phyloP scores from a whole-genome alignment of 2,113 vertebrate species.

The Petroica traversi region DNA sequence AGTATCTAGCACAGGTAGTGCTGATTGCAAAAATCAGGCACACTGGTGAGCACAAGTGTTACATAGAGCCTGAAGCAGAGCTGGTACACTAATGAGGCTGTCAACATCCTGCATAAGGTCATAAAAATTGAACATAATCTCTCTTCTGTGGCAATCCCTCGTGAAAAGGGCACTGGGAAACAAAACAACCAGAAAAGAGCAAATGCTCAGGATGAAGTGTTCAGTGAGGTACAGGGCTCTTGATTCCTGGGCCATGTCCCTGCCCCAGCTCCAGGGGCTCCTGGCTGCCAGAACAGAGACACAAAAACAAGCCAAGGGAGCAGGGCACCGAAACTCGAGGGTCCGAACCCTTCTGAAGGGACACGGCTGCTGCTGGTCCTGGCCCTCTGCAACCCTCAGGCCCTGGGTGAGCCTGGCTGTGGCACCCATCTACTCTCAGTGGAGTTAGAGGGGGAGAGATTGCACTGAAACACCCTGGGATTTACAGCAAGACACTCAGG shows the following conservation, averaged over 20 bases:
- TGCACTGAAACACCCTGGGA: neutral
- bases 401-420: neutral
- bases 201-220: neutral
- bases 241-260: neutral
- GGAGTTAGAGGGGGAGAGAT: neutral
- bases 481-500: neutral
- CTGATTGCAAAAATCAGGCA: neutral
- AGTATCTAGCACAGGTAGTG: neutral
- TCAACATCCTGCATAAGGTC: neutral
- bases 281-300: no score
- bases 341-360: neutral
- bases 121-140: neutral
- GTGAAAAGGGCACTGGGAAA: neutral
- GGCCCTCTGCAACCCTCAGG: neutral
- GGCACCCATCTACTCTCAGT: accelerated
- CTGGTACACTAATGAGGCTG: neutral
- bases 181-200: neutral
- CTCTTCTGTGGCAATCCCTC: neutral
- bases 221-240: neutral
- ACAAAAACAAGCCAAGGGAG: neutral
- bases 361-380: neutral
- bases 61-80: neutral
- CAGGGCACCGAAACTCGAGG: neutral
- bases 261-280: neutral
- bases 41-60: neutral